Evolutionary conservation across 2,797 vertebrate species (phyloP).

Genomic region (Enteromius afrohamiltoni): DNA sequence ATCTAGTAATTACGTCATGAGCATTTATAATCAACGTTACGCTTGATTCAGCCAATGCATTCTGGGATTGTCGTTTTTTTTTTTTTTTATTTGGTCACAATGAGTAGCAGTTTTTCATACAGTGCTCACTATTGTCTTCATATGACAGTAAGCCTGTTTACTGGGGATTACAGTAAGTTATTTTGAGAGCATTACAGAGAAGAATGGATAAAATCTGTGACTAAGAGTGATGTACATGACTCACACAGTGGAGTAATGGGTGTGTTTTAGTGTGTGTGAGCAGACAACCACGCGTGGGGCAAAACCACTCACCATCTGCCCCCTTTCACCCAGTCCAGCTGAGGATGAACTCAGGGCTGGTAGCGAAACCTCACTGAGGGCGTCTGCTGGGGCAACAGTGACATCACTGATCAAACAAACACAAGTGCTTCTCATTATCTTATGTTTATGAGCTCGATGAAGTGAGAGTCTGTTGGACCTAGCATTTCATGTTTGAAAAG

Average conservation of each 20-base stretch:
- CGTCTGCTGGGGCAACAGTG: conserved; percentile 78
- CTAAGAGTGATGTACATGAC: conserved; percentile 15
- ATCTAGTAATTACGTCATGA: neutral
- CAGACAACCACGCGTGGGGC: conserved; percentile 62
- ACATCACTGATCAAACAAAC: conserved; percentile 65
- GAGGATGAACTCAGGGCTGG: conserved; percentile 74
- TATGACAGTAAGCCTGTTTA: neutral
- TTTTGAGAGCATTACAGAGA: neutral
- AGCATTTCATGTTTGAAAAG: neutral
- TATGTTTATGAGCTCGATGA: neutral
- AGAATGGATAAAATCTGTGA: conserved; percentile 10
- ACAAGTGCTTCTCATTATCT: conserved; percentile 28
- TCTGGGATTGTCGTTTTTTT: neutral
- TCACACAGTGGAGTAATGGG: conserved; percentile 1
- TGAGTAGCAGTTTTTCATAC: neutral
- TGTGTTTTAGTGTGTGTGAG: conserved; percentile 68
- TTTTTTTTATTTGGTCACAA: neutral
- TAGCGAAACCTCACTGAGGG: conserved; percentile 79
- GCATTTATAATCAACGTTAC: neutral
- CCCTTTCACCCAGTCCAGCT: conserved; percentile 66
- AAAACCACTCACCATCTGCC: conserved; percentile 77
- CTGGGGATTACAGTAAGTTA: neutral
- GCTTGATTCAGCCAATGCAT: neutral
- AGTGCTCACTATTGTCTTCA: neutral
- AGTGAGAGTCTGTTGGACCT: neutral